Conservation (phyloP, 2,113 vertebrate genomes). For the Spilogale gracilis region DNA sequence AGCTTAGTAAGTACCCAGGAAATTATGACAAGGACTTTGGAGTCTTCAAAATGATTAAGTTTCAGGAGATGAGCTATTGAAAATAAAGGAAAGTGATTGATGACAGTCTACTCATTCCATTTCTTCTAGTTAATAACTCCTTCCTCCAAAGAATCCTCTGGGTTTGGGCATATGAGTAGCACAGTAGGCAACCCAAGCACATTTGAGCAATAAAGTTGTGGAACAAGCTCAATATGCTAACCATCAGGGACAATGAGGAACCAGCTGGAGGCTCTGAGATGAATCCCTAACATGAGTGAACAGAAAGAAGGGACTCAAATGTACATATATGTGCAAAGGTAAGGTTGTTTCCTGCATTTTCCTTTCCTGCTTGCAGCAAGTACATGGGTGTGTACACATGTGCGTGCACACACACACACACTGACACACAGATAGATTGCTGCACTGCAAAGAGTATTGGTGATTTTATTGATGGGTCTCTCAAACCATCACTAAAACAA, state of each 20-base stretch:
- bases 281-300: conserved; percentile 26
- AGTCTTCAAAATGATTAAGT: conserved; percentile 68
- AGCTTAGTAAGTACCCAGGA: conserved; percentile 67
- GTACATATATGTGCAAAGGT: conserved; percentile 28
- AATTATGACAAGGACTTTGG: conserved; percentile 54
- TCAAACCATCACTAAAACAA: conserved; percentile 86
- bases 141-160: conserved; percentile 69
- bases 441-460: conserved; percentile 77
- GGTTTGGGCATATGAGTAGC: conserved; percentile 51
- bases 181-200: conserved; percentile 59
- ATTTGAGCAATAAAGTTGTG: conserved; percentile 54
- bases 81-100: conserved; percentile 73
- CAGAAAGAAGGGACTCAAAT: neutral
- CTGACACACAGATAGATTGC: conserved; percentile 78
- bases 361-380: conserved; percentile 35
- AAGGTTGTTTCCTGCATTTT: neutral
- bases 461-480: conserved; percentile 86
- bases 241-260: conserved; percentile 60
- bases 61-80: conserved; percentile 73
- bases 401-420: neutral
- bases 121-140: conserved; percentile 76
- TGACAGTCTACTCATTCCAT: conserved; percentile 62
- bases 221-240: conserved; percentile 41
- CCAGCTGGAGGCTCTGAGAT: conserved; percentile 66
- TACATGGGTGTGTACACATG: neutral